Conservation (phyloP, 2,113 vertebrate species). For the Elephantulus edwardii region DNA sequence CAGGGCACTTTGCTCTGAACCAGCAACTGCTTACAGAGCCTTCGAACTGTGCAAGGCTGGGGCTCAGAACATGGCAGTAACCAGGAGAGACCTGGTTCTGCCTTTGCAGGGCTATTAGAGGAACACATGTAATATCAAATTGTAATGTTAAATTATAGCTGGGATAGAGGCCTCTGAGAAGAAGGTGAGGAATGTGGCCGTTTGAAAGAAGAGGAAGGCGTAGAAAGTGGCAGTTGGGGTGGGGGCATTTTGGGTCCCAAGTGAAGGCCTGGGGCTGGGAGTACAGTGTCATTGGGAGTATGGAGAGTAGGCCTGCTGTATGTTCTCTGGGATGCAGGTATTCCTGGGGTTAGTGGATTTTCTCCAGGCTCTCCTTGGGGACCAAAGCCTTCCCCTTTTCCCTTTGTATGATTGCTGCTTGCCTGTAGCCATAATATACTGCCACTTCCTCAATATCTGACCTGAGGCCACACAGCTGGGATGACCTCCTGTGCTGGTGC, state of each 20-base stretch:
- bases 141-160: background rate
- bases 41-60: background rate
- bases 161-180: background rate
- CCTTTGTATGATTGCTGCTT: background rate
- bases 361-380: background rate
- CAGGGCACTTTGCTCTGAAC: background rate
- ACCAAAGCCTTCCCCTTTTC: background rate
- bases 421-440: accelerated
- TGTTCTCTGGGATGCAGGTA: background rate
- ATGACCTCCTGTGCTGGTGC: background rate
- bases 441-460: background rate
- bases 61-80: background rate
- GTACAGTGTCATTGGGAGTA: no score
- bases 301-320: background rate
- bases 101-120: background rate
- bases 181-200: no score
- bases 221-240: background rate
- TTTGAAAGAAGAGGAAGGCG: background rate
- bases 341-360: background rate
- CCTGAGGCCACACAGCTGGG: background rate
- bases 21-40: background rate
- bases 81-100: background rate
- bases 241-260: background rate
- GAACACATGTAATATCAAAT: background rate
- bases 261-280: background rate